These are phyloP conservation scores for Esox niger DNA, from an alignment of 2,113 vertebrate species.

Conservation along the genomic window DNA sequence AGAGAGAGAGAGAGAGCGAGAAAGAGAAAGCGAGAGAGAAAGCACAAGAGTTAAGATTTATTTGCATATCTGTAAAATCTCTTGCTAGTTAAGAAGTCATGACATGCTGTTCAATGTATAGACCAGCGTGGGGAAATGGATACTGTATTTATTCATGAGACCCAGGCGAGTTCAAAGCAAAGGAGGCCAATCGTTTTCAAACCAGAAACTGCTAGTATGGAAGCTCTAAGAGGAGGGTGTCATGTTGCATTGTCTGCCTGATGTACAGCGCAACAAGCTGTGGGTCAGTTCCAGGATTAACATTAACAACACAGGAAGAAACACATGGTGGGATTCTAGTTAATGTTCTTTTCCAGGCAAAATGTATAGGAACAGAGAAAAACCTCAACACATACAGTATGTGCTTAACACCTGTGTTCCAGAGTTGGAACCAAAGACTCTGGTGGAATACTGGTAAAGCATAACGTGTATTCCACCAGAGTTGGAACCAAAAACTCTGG, in stretches of 20 bases:
- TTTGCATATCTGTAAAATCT: too few species aligned
- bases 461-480: not conserved
- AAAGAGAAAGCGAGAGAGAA: conserved; percentile 5
- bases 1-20: not conserved
- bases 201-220: conserved; percentile 24
- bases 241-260: conserved; percentile 15
- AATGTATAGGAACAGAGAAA: not conserved
- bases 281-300: conserved; percentile 8
- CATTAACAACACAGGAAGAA: conserved; percentile 8
- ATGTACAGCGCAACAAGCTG: conserved; percentile 12
- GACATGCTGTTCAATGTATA: conserved; percentile 50
- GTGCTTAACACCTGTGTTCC: not conserved
- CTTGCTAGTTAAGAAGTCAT: conserved; percentile 55
- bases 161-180: conserved; percentile 41
- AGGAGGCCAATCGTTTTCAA: conserved; percentile 24
- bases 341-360: conserved; percentile 10
- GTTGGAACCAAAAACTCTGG: too few species aligned
- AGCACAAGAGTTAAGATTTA: conserved; percentile 53
- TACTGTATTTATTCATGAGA: conserved; percentile 30
- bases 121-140: conserved; percentile 40
- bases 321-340: conserved; percentile 7
- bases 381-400: not conserved
- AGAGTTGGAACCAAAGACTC: not conserved
- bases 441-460: not conserved
- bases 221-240: conserved; percentile 21